Base-by-base conservation (phyloP, 2,113 vertebrate genomes). In the Penelope pileata region DNA sequence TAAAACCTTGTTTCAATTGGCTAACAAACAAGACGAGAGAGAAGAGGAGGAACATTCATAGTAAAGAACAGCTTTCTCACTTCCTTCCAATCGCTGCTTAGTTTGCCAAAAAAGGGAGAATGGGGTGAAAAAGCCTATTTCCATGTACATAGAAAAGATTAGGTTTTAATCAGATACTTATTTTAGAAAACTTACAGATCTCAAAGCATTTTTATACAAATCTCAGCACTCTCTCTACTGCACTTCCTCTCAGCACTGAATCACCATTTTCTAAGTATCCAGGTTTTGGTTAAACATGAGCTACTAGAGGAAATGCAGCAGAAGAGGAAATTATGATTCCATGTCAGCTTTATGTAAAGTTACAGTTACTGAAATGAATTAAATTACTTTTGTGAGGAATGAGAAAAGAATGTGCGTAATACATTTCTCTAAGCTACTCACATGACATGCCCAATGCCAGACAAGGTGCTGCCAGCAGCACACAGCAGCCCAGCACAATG, bases 211-310 rank as follows among this genome's bases (percentile, higher is more conserved):
- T 87, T 88, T 86, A 64, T 86, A 79, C 43, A 77, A 86, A 70
- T 83, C 68, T 78, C 87, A 91, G 90, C 79, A 83, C 56, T 90
- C 21, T 34, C 82, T 86, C 56, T 63, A 36, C 27, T 42, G 88
- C 34, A 53, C 12, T 91, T 91, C 93, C 86, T 93, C 64, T 26
- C 73, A 32, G 56, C 45, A 84, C 18, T 88, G 83, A 95, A 88
- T 94, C 64, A 88, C 62, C 66, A 81, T 53, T 79, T 83, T 90
- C 6, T 34, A 92, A 90, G 67, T 30, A 93, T 18, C 60, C 73
- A 78, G 34, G 43, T 88, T 95, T 88, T 90, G 45, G 73, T 91
- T 95, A 91, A 93, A 93, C 79, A 78, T 34, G 56, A 95, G 82
- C 76, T 95, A 94, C 90, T 86, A 91, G 29, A 74, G 15, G 56